Evolutionary conservation across 2,888 invertebrate genomes (phyloP), one percentile per base, ranked within the genome.

Genomic region (Sphinx pinastri): DNA sequence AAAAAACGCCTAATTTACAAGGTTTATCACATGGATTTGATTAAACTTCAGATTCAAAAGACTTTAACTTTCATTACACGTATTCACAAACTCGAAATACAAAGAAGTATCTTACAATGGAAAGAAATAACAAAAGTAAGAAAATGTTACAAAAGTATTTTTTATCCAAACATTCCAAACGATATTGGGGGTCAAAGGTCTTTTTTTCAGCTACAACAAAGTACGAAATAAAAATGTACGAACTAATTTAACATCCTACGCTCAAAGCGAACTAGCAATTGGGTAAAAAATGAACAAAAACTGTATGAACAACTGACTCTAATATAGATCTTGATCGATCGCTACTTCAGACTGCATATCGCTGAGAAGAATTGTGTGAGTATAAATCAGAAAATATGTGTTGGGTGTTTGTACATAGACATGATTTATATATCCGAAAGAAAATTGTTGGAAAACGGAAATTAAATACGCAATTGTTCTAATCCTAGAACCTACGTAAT

Each of bases 231-330:
- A 12, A 60, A 60, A 54, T 38, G 38, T 45, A 19, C 7, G 60
- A 69, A 69, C 55, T 47, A 47, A 38, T 60, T 54, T 16, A 63
- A 69, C 58, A 60, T 72, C 68, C 58, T 67, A 70, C 52, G 31
- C 73, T 49, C 45, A 8, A 57, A 57, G 67, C 68, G 54, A 68
- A 68, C 55, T 45, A 67, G 57, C 52, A 55, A 51, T 68, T 59
- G 16, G 58, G 38, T 47, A 47, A 63, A 63, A 49, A 63, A 63
- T 13, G 12, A 49, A 63, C 63, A 63, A 49, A 63, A 63, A 49
- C 19, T 25, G 63, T 13, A 47, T 16, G 63, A 63, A 63, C 59
- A 45, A 59, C 63, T 47, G 47, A 6, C 63, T 49, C 47, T 49
- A 63, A 49, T 49, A 63, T 63, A 63, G 47, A 63, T 63, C 14